Conservation (phyloP, 2,113 vertebrate species). For the Heptranchias perlo region DNA sequence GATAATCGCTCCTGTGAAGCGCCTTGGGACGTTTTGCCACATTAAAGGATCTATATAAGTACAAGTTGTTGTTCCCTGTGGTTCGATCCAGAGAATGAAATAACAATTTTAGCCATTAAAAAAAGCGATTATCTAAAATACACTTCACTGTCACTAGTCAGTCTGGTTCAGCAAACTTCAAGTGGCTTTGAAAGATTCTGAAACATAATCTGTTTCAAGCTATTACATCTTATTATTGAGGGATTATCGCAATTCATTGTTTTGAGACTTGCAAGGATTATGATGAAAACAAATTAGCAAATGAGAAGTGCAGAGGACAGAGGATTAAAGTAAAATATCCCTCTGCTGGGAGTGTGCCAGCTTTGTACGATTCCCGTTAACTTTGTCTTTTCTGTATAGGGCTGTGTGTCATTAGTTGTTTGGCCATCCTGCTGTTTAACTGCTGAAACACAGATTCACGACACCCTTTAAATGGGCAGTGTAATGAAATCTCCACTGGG, state of each 20-base stretch:
- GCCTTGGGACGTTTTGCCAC: too few relatives aligned
- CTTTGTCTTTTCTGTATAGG: not conserved
- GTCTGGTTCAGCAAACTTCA: not conserved
- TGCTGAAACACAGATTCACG: not conserved
- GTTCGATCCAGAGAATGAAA: not conserved
- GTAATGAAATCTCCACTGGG: not conserved
- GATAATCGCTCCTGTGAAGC: too few relatives aligned
- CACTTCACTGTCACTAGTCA: not conserved
- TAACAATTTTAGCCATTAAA: not conserved
- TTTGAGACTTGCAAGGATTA: not conserved
- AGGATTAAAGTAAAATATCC: not conserved
- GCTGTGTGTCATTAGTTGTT: not conserved
- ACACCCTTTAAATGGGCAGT: not conserved
- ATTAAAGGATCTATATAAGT: too few relatives aligned
- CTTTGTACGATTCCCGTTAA: not conserved
- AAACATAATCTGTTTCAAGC: not conserved
- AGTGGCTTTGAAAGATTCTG: not conserved
- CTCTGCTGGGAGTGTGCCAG: not conserved
- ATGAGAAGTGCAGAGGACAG: not conserved
- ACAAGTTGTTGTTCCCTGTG: too few relatives aligned
- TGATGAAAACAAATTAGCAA: not conserved
- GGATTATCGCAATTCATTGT: constrained; percentile 4
- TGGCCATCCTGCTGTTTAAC: not conserved
- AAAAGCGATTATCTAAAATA: not conserved
- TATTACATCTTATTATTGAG: not conserved